Conservation (phyloP, 2,888 invertebrate genomes). For the Tridacna gigas region DNA sequence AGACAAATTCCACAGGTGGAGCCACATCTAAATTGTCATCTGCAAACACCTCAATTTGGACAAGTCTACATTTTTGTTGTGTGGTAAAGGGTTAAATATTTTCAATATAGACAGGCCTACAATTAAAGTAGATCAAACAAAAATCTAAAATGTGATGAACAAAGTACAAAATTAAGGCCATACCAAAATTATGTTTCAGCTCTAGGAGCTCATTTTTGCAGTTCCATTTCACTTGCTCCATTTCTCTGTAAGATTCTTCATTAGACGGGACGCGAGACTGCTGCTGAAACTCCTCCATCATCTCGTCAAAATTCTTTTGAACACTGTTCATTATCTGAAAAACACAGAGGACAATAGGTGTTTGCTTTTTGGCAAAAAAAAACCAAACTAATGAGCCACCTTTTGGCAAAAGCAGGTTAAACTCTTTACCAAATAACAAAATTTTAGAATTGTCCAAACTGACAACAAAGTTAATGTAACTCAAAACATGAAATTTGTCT, state of each 20-base stretch:
- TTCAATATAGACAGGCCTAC: too few relatives aligned
- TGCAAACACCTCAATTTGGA: too few relatives aligned
- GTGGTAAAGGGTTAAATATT: too few relatives aligned
- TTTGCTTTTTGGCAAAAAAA: background rate
- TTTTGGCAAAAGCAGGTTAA: background rate
- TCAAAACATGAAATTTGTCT: too few relatives aligned
- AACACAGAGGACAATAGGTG: too few relatives aligned
- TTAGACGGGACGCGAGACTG: constrained; percentile 32
- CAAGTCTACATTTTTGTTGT: too few relatives aligned
- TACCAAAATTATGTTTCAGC: constrained; percentile 90
- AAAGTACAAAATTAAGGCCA: constrained; percentile 39
- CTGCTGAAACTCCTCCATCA: constrained; percentile 86
- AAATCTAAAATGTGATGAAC: too few relatives aligned
- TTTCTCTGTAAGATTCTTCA: constrained; percentile 85
- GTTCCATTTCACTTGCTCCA: constrained; percentile 90
- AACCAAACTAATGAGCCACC: background rate
- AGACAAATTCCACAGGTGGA: too few relatives aligned
- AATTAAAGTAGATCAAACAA: too few relatives aligned
- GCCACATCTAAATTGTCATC: too few relatives aligned
- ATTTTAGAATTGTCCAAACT: too few relatives aligned
- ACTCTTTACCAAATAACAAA: background rate
- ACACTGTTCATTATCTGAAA: constrained; percentile 85
- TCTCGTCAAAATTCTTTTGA: constrained; percentile 89
- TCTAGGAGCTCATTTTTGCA: constrained; percentile 91
- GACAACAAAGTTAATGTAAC: too few relatives aligned